These are phyloP conservation scores for Metalampra italica DNA, from an alignment of 2,888 invertebrate genomes.

Conservation along the genomic window DNA sequence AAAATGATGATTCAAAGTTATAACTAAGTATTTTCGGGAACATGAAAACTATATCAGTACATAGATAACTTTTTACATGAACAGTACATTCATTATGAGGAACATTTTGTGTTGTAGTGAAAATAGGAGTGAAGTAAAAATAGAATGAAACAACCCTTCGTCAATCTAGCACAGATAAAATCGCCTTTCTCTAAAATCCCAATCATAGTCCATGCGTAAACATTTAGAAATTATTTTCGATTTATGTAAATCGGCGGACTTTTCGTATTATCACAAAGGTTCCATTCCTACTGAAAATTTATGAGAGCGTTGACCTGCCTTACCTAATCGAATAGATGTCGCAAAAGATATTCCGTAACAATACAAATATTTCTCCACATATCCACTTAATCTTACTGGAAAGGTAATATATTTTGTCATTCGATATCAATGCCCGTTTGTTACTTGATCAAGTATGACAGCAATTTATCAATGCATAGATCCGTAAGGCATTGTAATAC, in stretches of 20 bases:
- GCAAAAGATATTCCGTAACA: slow-evolving; percentile 14
- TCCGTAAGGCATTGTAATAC: background rate
- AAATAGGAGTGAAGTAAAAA: too few relatives aligned
- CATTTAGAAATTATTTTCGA: background rate
- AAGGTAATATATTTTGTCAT: slow-evolving; percentile 16
- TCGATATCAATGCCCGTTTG: slow-evolving; percentile 10
- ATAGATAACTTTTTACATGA: too few relatives aligned
- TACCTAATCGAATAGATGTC: slow-evolving; percentile 6
- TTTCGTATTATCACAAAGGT: background rate
- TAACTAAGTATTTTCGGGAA: too few relatives aligned
- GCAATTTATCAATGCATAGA: slow-evolving; percentile 5
- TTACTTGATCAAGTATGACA: slow-evolving; percentile 3
- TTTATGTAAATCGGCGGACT: background rate
- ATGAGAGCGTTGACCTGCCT: background rate
- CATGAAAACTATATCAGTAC: too few relatives aligned
- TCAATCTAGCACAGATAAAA: too few relatives aligned
- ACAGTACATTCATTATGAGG: too few relatives aligned
- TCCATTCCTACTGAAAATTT: background rate
- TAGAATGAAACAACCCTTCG: too few relatives aligned
- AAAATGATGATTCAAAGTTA: too few relatives aligned
- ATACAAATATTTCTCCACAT: slow-evolving; percentile 16
- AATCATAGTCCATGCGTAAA: too few relatives aligned
- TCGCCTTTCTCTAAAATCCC: too few relatives aligned
- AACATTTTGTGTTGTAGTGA: too few relatives aligned
- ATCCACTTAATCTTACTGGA: slow-evolving; percentile 11